Evolutionary conservation across 2,797 vertebrate species (phyloP).

Genomic region (Sebastes itinus): DNA sequence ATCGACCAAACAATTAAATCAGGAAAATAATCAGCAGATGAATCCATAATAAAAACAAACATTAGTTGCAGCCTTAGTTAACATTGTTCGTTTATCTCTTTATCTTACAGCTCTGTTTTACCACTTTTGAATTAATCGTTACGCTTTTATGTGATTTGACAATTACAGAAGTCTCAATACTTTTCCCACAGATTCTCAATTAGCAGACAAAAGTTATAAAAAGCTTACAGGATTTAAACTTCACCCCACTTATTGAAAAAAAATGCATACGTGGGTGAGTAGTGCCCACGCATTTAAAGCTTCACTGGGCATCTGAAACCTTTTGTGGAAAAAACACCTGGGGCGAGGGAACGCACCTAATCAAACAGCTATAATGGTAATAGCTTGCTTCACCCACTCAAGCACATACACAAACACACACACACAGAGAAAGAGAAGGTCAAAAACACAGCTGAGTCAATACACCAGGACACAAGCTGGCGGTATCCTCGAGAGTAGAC

Average conservation of each 20-base stretch:
- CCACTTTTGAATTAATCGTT: neutral
- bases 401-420: neutral
- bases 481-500: slow-evolving; percentile 5
- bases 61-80: neutral
- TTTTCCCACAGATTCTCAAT: neutral
- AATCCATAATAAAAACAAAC: neutral
- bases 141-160: neutral
- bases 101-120: neutral
- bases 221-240: neutral
- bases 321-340: slow-evolving; percentile 20
- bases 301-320: neutral
- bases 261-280: neutral
- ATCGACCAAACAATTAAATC: neutral
- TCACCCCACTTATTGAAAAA: neutral
- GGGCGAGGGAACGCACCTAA: slow-evolving; percentile 24
- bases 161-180: neutral
- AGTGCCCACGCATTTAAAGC: neutral
- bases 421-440: slow-evolving; percentile 31
- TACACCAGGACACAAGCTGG: slow-evolving; percentile 20
- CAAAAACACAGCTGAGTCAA: slow-evolving; percentile 70
- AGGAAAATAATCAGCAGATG: neutral
- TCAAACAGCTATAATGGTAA: slow-evolving; percentile 31
- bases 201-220: neutral
- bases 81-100: accelerated
- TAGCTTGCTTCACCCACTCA: neutral